Evolutionary conservation across 1,140 invertebrate genomes (phyloP), one percentile per base, ranked within the genome.

Genomic region (Hyles vespertilio): DNA sequence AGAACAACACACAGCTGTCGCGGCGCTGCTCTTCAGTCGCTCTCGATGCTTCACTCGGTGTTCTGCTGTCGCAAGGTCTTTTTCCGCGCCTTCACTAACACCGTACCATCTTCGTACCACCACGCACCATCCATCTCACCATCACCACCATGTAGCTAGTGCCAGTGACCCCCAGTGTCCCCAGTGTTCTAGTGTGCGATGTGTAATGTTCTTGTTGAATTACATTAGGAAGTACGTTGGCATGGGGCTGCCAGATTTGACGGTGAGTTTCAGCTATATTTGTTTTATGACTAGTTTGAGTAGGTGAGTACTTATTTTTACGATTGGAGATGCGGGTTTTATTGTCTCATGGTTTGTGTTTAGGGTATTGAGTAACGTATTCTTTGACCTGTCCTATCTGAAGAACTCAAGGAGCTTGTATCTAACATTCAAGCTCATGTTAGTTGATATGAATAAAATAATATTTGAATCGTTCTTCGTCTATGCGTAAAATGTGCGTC

Each of bases 1-100:
- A 5, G 57, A 59, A 56, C 59, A 57, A 36, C 58, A 40, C 51
- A 22, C 22, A 58, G 58, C 67, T 67, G 67, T 66, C 54, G 56
- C 56, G 50, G 10, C 58, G 51, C 58, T 44, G 52, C 58, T 52
- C 53, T 61, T 74, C 78, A 82, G 81, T 82, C 72, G 56, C 56
- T 65, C 66, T 69, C 76, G 72, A 87, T 87, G 84, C 72, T 87
- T 62, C 74, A 65, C 57, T 70, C 73, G 67, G 84, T 87, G 72
- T 77, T 87, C 65, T 87, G 84, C 76, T 87, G 82, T 66, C 82
- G 76, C 63, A 81, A 87, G 84, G 84, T 84, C 72, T 67, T 66
- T 61, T 12, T 48, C 51, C 40, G 57, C 49, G n/a, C 11, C 34
- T 51, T 44, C n/a, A 48, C 32, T 51, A 47, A 22, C 52, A 59